Percentiles rank a stretch among this genome's conserved stretches.
Evolutionary conservation across 2,797 vertebrate species (phyloP).

Genomic region (Alcedo quadribrachys): DNA sequence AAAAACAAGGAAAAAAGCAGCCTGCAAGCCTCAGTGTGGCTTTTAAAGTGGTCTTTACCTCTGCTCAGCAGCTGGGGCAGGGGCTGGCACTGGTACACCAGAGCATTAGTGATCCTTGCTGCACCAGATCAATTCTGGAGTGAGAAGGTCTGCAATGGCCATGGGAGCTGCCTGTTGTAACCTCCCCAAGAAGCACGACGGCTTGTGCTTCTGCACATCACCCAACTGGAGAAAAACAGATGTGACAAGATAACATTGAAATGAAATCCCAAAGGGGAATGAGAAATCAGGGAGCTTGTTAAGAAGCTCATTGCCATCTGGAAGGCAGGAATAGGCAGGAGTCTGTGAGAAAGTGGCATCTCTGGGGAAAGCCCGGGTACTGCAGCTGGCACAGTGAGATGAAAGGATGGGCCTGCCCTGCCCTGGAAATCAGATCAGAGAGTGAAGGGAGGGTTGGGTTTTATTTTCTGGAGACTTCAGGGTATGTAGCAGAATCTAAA

Average conservation of each 20-base stretch:
- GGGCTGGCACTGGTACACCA: neutral
- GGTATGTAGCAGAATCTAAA: conserved; percentile 32
- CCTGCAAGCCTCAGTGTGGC: neutral
- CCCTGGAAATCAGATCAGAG: neutral
- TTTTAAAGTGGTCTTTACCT: neutral
- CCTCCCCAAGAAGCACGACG: neutral
- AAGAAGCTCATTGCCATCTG: conserved; percentile 59
- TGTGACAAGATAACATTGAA: conserved; percentile 47
- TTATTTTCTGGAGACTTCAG: neutral
- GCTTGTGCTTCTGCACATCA: neutral
- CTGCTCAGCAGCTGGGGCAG: neutral
- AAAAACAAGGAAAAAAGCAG: neutral
- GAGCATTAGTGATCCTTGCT: neutral
- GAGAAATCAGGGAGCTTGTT: conserved; percentile 46
- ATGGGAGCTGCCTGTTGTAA: neutral
- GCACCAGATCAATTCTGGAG: neutral
- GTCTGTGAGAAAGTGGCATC: conserved; percentile 33
- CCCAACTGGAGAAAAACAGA: conserved; percentile 36
- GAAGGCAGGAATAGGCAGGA: conserved; percentile 6
- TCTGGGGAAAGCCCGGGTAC: conserved; percentile 6
- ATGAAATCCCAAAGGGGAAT: neutral
- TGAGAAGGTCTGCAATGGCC: neutral
- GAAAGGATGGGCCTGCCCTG: neutral
- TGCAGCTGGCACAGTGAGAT: neutral
- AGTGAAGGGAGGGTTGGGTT: neutral